A percentile compares a stretch with the other conserved stretches of the same genome.
phyloP scores from a whole-genome alignment of 1,140 invertebrate species.

The Berghia stephanieae region DNA sequence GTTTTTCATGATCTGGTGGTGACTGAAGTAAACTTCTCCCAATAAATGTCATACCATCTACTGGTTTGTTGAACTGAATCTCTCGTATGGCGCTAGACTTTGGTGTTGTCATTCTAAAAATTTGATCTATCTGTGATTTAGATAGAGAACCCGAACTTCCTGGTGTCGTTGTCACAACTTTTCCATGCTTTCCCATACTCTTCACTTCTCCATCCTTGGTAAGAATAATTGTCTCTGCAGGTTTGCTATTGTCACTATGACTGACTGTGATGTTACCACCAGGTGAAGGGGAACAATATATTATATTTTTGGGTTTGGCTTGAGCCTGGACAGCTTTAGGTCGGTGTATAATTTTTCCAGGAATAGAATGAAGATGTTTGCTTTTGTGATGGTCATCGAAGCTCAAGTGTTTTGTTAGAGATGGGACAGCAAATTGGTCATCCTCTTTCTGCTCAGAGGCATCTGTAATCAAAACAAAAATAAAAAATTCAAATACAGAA shows the following conservation, averaged over 20 bases:
- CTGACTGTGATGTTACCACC: too few species aligned
- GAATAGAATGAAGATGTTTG: not conserved
- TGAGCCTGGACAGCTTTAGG: slow-evolving; percentile 8
- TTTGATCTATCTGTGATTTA: slow-evolving; percentile 11
- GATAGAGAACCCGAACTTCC: slow-evolving; percentile 20
- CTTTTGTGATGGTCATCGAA: slow-evolving; percentile 19
- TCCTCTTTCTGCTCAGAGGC: not conserved
- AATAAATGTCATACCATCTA: slow-evolving; percentile 8
- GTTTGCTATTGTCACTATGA: too few species aligned
- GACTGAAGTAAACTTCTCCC: slow-evolving; percentile 22
- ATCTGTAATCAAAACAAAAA: not conserved
- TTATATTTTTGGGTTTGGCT: slow-evolving; percentile 1
- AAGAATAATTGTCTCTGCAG: slow-evolving; percentile 27
- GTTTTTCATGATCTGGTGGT: slow-evolving; percentile 23
- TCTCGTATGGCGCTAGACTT: slow-evolving; percentile 24
- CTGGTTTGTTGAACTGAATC: slow-evolving; percentile 22
- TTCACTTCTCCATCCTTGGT: slow-evolving; percentile 19
- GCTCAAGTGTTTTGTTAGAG: slow-evolving; percentile 24
- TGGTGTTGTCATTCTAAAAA: not conserved
- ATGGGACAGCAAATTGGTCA: slow-evolving; percentile 22
- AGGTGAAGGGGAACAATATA: not conserved
- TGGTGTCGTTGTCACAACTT: too few species aligned
- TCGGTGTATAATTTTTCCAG: slow-evolving; percentile 12
- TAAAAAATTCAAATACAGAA: not conserved
- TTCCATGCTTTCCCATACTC: not conserved